These are phyloP conservation scores for Drosophila rubida DNA, from an alignment of 2,888 invertebrate species.

Conservation along the genomic window DNA sequence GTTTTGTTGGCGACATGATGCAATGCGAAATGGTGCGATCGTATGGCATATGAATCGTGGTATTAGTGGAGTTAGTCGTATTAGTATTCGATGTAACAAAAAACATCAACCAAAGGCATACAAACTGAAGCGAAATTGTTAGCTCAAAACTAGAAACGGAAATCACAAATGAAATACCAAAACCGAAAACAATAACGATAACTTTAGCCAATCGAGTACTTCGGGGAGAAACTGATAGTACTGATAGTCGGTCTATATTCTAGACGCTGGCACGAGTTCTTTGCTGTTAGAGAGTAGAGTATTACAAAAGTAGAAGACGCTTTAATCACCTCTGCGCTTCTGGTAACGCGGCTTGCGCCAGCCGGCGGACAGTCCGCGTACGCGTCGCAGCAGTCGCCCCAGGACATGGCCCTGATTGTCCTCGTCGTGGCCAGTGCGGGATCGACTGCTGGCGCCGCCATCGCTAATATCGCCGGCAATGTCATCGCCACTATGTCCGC, in stretches of 20 bases:
- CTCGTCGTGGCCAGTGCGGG: slow-evolving; percentile 64
- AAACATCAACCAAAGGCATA: background rate
- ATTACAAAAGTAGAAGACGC: slow-evolving; percentile 37
- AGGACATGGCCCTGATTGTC: slow-evolving; percentile 73
- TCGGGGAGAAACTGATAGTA: slow-evolving; percentile 20
- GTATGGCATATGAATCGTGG: slow-evolving; percentile 37
- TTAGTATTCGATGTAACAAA: slow-evolving; percentile 10
- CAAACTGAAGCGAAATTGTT: slow-evolving; percentile 52
- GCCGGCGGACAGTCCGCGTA: slow-evolving; percentile 83
- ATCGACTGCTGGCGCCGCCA: slow-evolving; percentile 78
- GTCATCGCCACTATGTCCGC: slow-evolving; percentile 70
- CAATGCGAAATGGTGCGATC: slow-evolving; percentile 68
- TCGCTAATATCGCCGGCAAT: slow-evolving; percentile 81
- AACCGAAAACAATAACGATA: slow-evolving; percentile 32
- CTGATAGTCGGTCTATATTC: slow-evolving; percentile 37
- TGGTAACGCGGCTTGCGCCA: slow-evolving; percentile 85
- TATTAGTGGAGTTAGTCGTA: slow-evolving; percentile 51
- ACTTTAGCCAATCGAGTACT: slow-evolving; percentile 54
- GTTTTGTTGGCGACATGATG: slow-evolving; percentile 28
- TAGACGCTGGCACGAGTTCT: slow-evolving; percentile 45
- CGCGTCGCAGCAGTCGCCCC: slow-evolving; percentile 82
- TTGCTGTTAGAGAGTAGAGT: slow-evolving; percentile 65
- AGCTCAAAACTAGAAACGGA: slow-evolving; percentile 62
- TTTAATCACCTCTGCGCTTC: slow-evolving; percentile 84
- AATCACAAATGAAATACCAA: slow-evolving; percentile 25